phyloP scores from a whole-genome alignment of 1,140 invertebrate genomes.

The Heliothis subflexa region DNA sequence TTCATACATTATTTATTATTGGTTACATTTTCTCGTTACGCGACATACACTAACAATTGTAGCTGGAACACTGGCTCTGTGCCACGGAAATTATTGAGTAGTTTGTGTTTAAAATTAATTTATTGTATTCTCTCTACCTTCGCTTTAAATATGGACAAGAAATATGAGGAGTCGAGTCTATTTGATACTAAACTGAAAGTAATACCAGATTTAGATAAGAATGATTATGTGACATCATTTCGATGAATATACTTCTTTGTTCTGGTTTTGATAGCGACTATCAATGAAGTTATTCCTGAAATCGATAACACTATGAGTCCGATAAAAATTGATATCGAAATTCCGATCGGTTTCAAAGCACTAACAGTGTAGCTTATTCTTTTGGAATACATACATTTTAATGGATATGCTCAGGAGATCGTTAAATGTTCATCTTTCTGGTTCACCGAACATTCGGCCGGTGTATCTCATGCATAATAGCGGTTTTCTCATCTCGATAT shows the following conservation, averaged over 20 bases:
- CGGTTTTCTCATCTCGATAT: constrained; percentile 76
- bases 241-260: not conserved
- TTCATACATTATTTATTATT: too few relatives aligned
- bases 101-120: constrained; percentile 45
- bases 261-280: not conserved
- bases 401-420: constrained; percentile 1
- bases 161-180: not conserved
- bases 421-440: constrained; percentile 38
- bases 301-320: not conserved
- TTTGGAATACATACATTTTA: constrained; percentile 1
- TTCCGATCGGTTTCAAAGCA: not conserved
- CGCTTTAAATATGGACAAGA: not conserved
- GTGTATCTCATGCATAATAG: constrained; percentile 65
- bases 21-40: constrained; percentile 32
- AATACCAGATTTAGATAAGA: not conserved
- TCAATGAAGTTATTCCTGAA: not conserved
- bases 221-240: not conserved
- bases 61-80: constrained; percentile 22
- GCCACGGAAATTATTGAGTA: constrained; percentile 45
- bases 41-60: constrained; percentile 29
- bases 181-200: not conserved
- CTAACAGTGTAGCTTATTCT: not conserved
- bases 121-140: constrained; percentile 13
- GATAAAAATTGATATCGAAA: not conserved
- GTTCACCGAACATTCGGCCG: constrained; percentile 39